phyloP scores from a whole-genome alignment of 2,113 vertebrate genomes.

The Octodon degus region DNA sequence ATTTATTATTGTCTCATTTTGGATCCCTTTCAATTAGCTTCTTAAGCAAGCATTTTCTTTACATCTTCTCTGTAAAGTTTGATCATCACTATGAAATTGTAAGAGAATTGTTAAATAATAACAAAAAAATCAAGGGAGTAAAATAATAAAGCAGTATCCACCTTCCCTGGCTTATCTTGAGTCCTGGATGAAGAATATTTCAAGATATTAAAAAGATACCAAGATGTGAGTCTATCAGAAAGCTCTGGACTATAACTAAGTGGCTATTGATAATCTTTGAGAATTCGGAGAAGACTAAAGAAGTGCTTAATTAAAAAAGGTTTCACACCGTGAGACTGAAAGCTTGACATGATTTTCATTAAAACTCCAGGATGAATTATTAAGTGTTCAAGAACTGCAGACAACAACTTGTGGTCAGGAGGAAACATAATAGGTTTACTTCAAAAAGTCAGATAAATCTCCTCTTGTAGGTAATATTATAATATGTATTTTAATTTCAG shows the following conservation, averaged over 20 bases:
- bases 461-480: not conserved
- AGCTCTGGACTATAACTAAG: not conserved
- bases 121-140: not conserved
- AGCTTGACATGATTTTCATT: not conserved
- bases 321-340: not conserved
- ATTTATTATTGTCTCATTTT: not conserved
- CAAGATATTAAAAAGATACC: not conserved
- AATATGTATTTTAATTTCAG: not conserved
- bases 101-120: not conserved
- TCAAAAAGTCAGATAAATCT: not conserved
- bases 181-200: not conserved
- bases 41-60: not conserved
- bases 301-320: not conserved
- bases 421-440: not conserved
- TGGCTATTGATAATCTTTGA: not conserved
- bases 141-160: not conserved
- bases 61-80: not conserved
- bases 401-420: not conserved
- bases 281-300: not conserved
- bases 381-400: not conserved
- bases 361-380: not conserved
- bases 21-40: not conserved
- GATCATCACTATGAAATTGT: not conserved
- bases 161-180: not conserved
- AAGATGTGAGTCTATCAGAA: not conserved